Base-by-base conservation (phyloP, 1,140 invertebrate genomes). In the Trachymyrmex septentrionalis region DNA sequence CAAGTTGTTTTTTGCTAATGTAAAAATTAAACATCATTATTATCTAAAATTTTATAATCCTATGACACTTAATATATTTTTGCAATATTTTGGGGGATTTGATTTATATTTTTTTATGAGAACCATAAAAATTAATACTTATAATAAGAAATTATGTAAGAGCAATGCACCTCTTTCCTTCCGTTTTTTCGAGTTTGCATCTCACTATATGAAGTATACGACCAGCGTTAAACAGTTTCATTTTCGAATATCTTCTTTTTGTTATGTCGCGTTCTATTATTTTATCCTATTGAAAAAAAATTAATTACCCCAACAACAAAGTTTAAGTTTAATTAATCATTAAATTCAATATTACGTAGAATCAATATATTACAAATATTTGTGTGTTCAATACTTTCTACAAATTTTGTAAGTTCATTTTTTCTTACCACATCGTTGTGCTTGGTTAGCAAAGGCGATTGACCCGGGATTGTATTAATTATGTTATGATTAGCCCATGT, bases 131-230 rank as follows among this genome's bases (percentile, higher is more conserved):
- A 0, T 38, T 34, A 53, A 78, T 66, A 48, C 7, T 81, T 55
- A 4, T 3, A 81, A 71, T 64, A 21, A 50, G 2, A 34, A 80
- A 67, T 50, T 78, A 21, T 27, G 5, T 44, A 48, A 34, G 10
- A 5, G 9, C 24, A 53, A 30, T 16, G 24, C 9, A 91, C 90
- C 63, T 91, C 10, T 87, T 90, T 86, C 89, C 92, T 27, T 93
- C 92, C 4, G 93, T 88, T 30, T 88, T 78, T 2, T 86, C 90
- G 10, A 89, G 53, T 84, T 97, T 97, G 89, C 96, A 96, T 86
- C 95, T 95, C n/a, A 95, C 95, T 71, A 98, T 96, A 87, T 98
- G 97, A 34, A 98, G 94, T 87, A 98, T 97, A 86, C 96, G 96
- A 16, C 97, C 97, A 3, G 97, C 96, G 27, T 96, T 97, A 92